Percentiles rank a stretch among this genome's conserved stretches.
Conservation (phyloP, 2,888 invertebrate genomes). For the Apoda limacodes region DNA sequence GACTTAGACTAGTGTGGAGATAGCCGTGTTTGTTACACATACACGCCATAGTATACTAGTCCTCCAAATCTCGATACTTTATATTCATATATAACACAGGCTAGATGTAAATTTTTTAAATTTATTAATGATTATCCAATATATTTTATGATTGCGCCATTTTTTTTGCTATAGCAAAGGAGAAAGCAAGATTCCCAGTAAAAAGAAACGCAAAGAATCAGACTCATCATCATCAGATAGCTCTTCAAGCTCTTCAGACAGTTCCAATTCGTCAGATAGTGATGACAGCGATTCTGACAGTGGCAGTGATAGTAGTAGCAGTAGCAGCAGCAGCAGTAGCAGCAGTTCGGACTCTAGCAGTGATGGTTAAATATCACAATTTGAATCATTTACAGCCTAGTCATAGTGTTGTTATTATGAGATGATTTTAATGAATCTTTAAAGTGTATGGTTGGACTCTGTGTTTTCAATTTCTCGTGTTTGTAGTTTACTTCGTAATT, state of each 20-base stretch:
- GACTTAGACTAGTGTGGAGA: too few relatives aligned
- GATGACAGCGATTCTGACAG: constrained; percentile 39
- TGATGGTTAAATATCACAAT: constrained; percentile 30
- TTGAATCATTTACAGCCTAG: too few relatives aligned
- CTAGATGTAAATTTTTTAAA: too few relatives aligned
- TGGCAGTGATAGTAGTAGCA: constrained; percentile 30
- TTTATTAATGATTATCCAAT: constrained; percentile 4
- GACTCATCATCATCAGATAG: constrained; percentile 41
- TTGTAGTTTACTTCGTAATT: too few relatives aligned
- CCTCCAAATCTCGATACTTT: too few relatives aligned
- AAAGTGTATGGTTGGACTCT: too few relatives aligned
- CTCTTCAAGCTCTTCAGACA: constrained; percentile 40
- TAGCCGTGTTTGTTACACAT: too few relatives aligned
- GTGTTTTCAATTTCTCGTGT: too few relatives aligned
- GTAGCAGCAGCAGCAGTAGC: constrained; percentile 28
- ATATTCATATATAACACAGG: too few relatives aligned
- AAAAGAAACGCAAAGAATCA: constrained; percentile 42
- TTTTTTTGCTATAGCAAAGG: constrained; percentile 33
- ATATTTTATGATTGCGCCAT: constrained; percentile 1
- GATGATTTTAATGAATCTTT: too few relatives aligned
- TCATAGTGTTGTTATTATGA: too few relatives aligned
- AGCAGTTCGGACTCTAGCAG: constrained; percentile 36
- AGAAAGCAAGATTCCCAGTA: constrained; percentile 46
- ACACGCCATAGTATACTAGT: too few relatives aligned
- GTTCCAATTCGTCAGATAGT: constrained; percentile 38